Conservation (phyloP, 1,140 invertebrate species). For the Periplaneta americana region DNA sequence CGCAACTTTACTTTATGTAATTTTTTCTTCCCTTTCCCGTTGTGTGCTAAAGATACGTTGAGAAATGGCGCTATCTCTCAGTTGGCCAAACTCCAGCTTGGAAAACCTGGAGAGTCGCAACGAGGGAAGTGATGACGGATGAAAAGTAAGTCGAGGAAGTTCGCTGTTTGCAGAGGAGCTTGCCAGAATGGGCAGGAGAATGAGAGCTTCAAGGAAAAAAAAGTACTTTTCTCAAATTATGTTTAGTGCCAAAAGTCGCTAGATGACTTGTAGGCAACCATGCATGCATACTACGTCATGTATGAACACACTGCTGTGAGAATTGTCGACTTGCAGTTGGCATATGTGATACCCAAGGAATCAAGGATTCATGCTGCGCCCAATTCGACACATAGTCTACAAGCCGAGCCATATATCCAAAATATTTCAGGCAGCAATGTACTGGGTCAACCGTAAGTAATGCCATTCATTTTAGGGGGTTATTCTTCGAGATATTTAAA, state of each 20-base stretch:
- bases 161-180: neutral
- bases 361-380: neutral
- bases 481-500: no score
- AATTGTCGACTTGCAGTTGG: neutral
- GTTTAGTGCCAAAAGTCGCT: neutral
- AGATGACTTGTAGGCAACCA: neutral
- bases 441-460: no score
- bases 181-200: neutral
- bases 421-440: no score
- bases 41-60: neutral
- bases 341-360: neutral
- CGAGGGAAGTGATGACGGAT: neutral
- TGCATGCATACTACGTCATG: no score
- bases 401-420: neutral
- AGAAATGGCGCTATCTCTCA: neutral
- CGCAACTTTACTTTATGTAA: neutral
- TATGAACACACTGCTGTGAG: no score
- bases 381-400: neutral
- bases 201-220: neutral
- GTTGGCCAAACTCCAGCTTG: neutral
- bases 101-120: neutral
- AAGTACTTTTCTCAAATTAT: neutral
- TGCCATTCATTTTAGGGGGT: no score
- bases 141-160: neutral
- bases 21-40: neutral